phyloP scores from a whole-genome alignment of 2,888 invertebrate species.

The Athalia rosae region DNA sequence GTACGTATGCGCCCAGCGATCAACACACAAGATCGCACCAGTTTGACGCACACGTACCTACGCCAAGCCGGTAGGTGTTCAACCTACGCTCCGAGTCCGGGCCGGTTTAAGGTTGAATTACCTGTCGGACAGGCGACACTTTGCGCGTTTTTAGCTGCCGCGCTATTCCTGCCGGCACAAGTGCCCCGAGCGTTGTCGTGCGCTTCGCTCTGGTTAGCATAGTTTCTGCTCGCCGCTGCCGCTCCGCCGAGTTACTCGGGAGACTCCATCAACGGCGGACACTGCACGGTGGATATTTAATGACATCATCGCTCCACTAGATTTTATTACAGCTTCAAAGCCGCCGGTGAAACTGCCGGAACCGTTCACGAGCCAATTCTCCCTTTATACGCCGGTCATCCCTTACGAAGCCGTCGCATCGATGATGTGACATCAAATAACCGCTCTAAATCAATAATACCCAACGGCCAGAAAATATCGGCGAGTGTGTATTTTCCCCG shows the following conservation, averaged over 20 bases:
- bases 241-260: background rate
- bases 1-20: background rate
- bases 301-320: constrained; percentile 32
- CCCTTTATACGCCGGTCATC: background rate
- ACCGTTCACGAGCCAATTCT: background rate
- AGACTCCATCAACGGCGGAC: background rate
- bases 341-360: background rate
- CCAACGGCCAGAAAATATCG: constrained; percentile 40
- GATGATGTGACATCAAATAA: constrained; percentile 45
- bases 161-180: background rate
- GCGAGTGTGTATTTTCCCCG: background rate
- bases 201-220: constrained; percentile 28
- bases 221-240: background rate
- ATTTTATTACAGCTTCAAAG: constrained; percentile 34
- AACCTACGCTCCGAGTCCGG: constrained; percentile 32
- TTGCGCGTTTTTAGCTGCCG: background rate
- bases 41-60: background rate
- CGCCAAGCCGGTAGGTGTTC: constrained; percentile 18
- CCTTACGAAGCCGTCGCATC: constrained; percentile 27
- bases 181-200: background rate
- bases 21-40: background rate
- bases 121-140: constrained; percentile 44
- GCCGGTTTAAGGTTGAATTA: constrained; percentile 43
- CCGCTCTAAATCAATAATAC: constrained; percentile 44
- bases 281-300: background rate